A percentile compares a stretch with the other conserved stretches of the same genome.
These are phyloP conservation scores for Gnathonemus echidnorhynchus DNA, from an alignment of 2,113 vertebrate species.

Conservation along the genomic window DNA sequence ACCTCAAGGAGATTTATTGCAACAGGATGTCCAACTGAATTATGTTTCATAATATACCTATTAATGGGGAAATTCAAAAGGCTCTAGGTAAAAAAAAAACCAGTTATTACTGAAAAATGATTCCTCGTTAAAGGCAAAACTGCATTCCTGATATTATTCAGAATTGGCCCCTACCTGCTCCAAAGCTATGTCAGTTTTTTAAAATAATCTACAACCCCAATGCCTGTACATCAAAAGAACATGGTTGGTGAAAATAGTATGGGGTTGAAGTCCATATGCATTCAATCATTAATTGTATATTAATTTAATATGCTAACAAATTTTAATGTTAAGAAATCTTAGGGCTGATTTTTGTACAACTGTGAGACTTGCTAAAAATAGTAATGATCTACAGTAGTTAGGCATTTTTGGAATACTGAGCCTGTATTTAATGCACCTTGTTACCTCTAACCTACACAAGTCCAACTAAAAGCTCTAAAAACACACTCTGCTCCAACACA, in stretches of 20 bases:
- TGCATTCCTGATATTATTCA: neutral
- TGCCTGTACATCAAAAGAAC: neutral
- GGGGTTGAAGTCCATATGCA: neutral
- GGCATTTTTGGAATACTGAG: neutral
- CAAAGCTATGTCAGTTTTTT: neutral
- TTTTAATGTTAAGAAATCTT: neutral
- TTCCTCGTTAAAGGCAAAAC: neutral
- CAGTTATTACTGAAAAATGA: neutral
- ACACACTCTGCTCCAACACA: constrained; percentile 1
- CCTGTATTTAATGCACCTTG: neutral
- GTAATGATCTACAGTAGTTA: neutral
- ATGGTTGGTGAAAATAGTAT: neutral
- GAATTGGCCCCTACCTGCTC: neutral
- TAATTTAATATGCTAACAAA: neutral
- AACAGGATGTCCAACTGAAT: neutral
- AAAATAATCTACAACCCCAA: neutral
- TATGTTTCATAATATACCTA: neutral
- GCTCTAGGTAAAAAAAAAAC: neutral
- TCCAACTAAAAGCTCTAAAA: neutral
- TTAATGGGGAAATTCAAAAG: constrained; percentile 5
- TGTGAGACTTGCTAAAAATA: constrained; percentile 9
- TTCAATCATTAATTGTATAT: neutral
- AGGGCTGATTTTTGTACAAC: neutral
- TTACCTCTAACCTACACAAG: neutral
- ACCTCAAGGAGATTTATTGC: neutral